Evolutionary conservation across 1,140 invertebrate genomes (phyloP).

Genomic region (Babylonia areolata): DNA sequence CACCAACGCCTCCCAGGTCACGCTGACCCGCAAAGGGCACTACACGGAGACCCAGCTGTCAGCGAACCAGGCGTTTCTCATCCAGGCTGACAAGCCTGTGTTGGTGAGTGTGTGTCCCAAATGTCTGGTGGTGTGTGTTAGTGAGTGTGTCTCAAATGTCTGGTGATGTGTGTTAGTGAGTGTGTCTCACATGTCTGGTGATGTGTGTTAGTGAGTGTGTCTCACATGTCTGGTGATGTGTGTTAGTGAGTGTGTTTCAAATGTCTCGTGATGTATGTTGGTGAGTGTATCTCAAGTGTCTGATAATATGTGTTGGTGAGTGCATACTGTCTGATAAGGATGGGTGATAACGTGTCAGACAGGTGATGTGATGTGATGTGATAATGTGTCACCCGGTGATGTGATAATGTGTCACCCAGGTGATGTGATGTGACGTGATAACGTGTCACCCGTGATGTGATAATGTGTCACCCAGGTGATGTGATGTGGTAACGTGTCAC

Average conservation of each 20-base stretch:
- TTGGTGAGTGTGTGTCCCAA: constrained; percentile 5
- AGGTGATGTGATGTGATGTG: too few relatives aligned
- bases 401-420: too few relatives aligned
- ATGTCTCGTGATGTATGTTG: neutral
- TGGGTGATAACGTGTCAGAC: too few relatives aligned
- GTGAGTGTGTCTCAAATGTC: neutral
- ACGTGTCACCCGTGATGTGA: too few relatives aligned
- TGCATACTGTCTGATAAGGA: too few relatives aligned
- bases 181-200: neutral
- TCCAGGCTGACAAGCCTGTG: constrained; percentile 23
- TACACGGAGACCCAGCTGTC: neutral
- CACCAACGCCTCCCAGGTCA: neutral
- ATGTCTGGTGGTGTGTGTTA: neutral
- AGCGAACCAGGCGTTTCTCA: neutral
- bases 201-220: neutral
- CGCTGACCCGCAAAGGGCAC: neutral
- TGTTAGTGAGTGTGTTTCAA: neutral
- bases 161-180: neutral
- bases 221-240: neutral
- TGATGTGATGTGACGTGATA: too few relatives aligned
- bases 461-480: too few relatives aligned
- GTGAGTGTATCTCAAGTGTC: neutral
- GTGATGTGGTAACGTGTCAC: too few relatives aligned
- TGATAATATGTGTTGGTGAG: neutral
- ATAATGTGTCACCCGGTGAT: too few relatives aligned